Conservation (phyloP, 1,140 invertebrate genomes). For the Anthonomus grandis region DNA sequence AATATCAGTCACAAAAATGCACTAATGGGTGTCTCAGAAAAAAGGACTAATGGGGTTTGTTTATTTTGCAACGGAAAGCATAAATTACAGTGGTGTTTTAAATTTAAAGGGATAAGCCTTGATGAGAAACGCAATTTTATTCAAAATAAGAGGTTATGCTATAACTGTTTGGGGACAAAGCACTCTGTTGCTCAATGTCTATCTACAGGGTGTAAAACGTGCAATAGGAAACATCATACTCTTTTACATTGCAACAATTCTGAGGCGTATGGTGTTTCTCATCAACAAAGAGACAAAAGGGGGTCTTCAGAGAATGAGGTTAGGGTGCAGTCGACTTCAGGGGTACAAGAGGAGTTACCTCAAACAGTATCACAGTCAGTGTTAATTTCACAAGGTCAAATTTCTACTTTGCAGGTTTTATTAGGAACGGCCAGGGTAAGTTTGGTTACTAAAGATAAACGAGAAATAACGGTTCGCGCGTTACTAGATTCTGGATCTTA, state of each 20-base stretch:
- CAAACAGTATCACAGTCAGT: too few species aligned
- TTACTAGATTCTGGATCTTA: neutral
- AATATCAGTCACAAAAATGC: neutral
- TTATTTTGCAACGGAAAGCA: neutral
- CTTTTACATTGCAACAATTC: neutral
- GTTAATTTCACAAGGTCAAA: neutral
- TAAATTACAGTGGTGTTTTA: neutral
- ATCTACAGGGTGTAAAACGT: neutral
- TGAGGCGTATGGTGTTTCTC: too few species aligned
- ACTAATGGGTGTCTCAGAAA: neutral
- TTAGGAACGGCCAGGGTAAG: neutral
- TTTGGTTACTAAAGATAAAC: neutral
- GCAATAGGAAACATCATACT: neutral
- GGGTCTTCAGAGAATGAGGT: too few species aligned
- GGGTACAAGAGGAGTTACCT: too few species aligned
- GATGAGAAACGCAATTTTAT: neutral
- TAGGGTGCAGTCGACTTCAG: too few species aligned
- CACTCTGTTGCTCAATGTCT: neutral
- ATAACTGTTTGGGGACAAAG: conserved; percentile 1
- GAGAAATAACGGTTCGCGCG: neutral
- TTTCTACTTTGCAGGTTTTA: neutral
- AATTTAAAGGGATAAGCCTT: neutral
- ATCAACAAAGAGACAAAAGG: too few species aligned
- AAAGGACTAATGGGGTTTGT: neutral
- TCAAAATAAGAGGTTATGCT: neutral